Conservation (phyloP, 2,888 invertebrate species). For the Norana najaformis region DNA sequence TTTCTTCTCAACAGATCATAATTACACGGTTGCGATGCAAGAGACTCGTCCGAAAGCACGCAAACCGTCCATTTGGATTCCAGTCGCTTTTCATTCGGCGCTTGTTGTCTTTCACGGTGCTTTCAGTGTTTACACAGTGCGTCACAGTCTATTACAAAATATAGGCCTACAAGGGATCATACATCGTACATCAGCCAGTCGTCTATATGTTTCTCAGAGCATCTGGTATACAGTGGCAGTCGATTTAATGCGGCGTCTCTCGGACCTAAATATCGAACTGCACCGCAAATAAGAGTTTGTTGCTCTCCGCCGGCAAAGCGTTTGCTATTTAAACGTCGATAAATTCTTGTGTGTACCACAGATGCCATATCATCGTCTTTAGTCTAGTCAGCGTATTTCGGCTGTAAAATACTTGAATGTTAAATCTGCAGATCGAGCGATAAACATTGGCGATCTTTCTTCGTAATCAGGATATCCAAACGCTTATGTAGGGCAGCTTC, state of each 20-base stretch:
- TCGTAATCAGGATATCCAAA: too few relatives aligned
- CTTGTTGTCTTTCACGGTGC: too few relatives aligned
- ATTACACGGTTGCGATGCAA: too few relatives aligned
- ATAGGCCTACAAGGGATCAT: neutral
- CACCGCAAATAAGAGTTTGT: neutral
- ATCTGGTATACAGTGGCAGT: too few relatives aligned
- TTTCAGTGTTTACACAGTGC: neutral
- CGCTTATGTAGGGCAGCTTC: too few relatives aligned
- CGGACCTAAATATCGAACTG: neutral
- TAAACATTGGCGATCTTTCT: too few relatives aligned
- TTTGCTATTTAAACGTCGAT: neutral
- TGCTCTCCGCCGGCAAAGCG: neutral
- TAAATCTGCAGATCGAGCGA: neutral
- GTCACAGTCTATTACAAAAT: neutral
- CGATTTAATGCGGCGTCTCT: neutral
- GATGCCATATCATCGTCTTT: too few relatives aligned
- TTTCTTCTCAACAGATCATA: too few relatives aligned
- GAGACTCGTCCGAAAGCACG: neutral
- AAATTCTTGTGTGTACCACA: neutral
- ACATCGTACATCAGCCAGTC: neutral
- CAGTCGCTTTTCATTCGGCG: too few relatives aligned
- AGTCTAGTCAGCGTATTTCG: too few relatives aligned
- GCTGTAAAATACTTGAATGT: neutral
- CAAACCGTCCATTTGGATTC: neutral
- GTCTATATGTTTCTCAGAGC: neutral